phyloP scores from a whole-genome alignment of 1,140 invertebrate species.

The Heliothis subflexa region DNA sequence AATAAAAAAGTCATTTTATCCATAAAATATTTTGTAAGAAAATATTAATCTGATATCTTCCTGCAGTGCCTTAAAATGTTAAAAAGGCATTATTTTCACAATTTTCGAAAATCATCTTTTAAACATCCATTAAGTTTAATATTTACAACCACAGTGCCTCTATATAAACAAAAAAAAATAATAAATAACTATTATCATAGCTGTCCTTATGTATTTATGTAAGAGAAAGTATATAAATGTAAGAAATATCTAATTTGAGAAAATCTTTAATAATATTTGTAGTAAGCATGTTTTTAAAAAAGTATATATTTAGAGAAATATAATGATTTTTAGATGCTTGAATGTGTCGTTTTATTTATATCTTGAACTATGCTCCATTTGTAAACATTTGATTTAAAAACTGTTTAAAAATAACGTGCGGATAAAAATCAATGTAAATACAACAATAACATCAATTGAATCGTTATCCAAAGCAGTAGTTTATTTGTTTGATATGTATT shows the following conservation, averaged over 20 bases:
- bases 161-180: background rate
- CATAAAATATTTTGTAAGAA: constrained; percentile 6
- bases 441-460: no score
- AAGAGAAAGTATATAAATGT: background rate
- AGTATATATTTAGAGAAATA: constrained; percentile 10
- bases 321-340: constrained; percentile 13
- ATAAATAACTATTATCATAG: no score
- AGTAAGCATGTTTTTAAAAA: background rate
- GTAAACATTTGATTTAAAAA: no score
- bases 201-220: background rate
- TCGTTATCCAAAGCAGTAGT: no score
- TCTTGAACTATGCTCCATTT: no score
- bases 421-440: no score
- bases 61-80: background rate
- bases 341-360: background rate
- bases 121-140: background rate
- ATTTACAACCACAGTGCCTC: constrained; percentile 2
- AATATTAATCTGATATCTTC: background rate
- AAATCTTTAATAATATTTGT: background rate
- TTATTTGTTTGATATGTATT: no score
- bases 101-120: no score
- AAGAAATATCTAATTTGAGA: background rate
- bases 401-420: no score
- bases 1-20: background rate
- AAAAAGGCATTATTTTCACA: background rate